These are phyloP conservation scores for Petrolisthes manimaculis DNA, from an alignment of 2,888 invertebrate species.

Conservation along the genomic window DNA sequence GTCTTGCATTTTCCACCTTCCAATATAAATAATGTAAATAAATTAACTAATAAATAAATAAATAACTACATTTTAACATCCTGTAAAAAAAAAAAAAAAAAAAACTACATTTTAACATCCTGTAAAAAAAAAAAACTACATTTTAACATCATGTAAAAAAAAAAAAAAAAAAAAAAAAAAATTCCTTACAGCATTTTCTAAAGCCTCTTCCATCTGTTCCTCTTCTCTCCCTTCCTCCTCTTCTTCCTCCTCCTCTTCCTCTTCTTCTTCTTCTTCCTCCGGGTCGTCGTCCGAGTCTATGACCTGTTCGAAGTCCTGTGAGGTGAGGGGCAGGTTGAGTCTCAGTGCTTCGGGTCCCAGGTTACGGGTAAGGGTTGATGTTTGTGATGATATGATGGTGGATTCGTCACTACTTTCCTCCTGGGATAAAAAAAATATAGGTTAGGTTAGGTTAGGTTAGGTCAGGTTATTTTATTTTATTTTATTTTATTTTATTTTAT, in stretches of 20 bases:
- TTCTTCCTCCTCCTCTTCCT: constrained; percentile 70
- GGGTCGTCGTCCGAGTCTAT: constrained; percentile 71
- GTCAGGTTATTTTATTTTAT: no score
- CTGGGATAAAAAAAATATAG: constrained; percentile 66
- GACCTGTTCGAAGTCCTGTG: constrained; percentile 63
- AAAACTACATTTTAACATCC: no score
- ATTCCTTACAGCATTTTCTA: constrained; percentile 63
- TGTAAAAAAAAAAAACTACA: no score
- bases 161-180: neutral
- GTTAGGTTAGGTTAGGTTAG: no score
- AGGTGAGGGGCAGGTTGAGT: constrained; percentile 58
- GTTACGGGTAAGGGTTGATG: constrained; percentile 93
- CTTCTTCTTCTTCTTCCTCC: constrained; percentile 72
- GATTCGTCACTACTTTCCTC: constrained; percentile 98
- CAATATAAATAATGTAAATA: no score
- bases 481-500: no score
- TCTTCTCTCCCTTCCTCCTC: constrained; percentile 71
- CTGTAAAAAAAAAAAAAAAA: no score
- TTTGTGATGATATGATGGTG: constrained; percentile 95
- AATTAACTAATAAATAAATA: no score
- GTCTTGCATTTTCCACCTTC: no score
- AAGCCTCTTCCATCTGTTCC: constrained; percentile 69
- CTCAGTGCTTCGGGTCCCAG: constrained; percentile 68
- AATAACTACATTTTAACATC: no score
- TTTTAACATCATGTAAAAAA: no score